phyloP scores from a whole-genome alignment of 2,113 vertebrate genomes.

The Dermatemys mawii region DNA sequence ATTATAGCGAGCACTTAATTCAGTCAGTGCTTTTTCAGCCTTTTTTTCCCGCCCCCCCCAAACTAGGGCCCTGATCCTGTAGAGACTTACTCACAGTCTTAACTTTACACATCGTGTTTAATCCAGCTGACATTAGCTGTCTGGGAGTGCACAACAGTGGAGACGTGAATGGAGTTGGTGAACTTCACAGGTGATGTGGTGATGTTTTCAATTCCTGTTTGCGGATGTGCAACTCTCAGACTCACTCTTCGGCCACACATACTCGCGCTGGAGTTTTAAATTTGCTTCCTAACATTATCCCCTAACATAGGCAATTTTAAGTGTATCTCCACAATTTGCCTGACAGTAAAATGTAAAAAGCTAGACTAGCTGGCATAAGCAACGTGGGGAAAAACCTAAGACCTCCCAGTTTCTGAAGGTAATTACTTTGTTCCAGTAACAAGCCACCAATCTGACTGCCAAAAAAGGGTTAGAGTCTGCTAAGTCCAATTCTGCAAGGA shows the following conservation, averaged over 20 bases:
- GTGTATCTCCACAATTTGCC: rapidly evolving
- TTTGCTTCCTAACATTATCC: not conserved
- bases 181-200: not conserved
- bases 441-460: not conserved
- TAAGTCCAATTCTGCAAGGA: not conserved
- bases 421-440: rapidly evolving
- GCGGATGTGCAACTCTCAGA: not conserved
- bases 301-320: too few species aligned
- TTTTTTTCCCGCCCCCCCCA: not conserved
- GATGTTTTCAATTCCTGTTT: not conserved
- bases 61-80: not conserved
- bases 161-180: not conserved
- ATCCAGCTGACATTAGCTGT: not conserved
- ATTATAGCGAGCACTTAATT: not conserved
- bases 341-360: rapidly evolving
- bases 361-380: not conserved
- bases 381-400: not conserved
- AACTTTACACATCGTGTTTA: not conserved
- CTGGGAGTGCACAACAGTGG: not conserved
- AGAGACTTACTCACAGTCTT: not conserved
- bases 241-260: not conserved
- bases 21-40: not conserved
- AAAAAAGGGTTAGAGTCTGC: not conserved
- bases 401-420: not conserved
- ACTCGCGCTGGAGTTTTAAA: not conserved